Evolutionary conservation across 2,888 invertebrate genomes (phyloP), one percentile per base, ranked within the genome.

Genomic region (Ormyrus nitidulus): DNA sequence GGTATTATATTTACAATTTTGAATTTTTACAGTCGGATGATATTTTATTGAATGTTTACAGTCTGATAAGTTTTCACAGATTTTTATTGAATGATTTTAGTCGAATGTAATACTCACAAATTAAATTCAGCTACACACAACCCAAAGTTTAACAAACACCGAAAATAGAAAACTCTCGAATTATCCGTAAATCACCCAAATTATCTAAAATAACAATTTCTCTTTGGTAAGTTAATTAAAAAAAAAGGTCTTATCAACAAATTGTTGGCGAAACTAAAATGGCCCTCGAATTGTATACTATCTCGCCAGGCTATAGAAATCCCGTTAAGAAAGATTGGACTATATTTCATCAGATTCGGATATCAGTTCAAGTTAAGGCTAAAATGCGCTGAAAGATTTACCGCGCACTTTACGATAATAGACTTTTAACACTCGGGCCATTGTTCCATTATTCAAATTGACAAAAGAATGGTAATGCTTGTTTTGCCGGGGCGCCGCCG

Each of bases 381-480:
- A 19, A 59, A 65, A 78, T 19, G 78, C 46, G 65, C 44, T 34
- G 58, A 54, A 68, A 68, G 73, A 78, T 73, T 78, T 78, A 78
- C 53, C 54, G 65, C 61, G 61, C 68, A 78, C 61, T 73, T 68
- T 56, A 68, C 34, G 66, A 54, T 78, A 73, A 78, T 73, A 78
- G 71, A 73, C 68, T 53, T 56, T 78, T 68, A 73, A 73, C 53
- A 66, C 56, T 46, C 48, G 49, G 19, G 46, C 46, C 61, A 78
- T 73, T 71, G 56, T 68, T 68, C 71, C 68, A 56, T 78, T 78
- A 78, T 78, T 73, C 46, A 75, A 59, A 68, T 68, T 75, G 13
- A 68, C 19, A 54, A 65, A 56, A 74, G 7, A 46, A 46, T 46
- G 11, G 46, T 11, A 62, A 56, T 56, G 19, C 46, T 62, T 46